Evolutionary conservation across 53 echinoderm and acorn worm genomes (phyloP), one percentile per base, ranked within the genome.

Genomic region (Patiria pectinifera): DNA sequence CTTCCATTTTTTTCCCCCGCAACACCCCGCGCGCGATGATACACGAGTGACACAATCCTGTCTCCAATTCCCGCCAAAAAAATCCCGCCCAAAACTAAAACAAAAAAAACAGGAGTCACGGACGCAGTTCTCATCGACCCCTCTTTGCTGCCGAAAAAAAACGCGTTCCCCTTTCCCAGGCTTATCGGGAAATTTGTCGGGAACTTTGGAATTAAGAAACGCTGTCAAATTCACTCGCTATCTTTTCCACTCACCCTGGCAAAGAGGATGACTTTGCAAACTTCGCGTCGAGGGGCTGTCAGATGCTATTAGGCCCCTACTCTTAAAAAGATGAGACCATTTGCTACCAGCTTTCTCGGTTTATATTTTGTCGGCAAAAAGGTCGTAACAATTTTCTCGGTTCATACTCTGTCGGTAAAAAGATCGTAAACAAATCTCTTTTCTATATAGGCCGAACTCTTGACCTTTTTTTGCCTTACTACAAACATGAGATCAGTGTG

Each of bases 111-210:
- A 3, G 66, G 2, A 66, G 19, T 66, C 66, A 66, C 66, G 66
- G 66, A 3, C 66, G 3, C 15, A 13, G 13, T 66, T 14, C 66
- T 2, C 2, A 53, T 53, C 8, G 5, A 53, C 53, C 53, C 53
- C 53, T 53, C 8, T 8, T 0, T 35, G 35, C 8, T 53, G 53
- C 53, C 8, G n/a, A n/a, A 53, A 0, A 6, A 53, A 53, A 74
- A 5, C 22, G 24, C 24, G 18, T 10, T 9, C 24, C 24, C 24
- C 24, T 19, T 45, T 88, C 6, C 12, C 15, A 46, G 48, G 80
- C 80, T 90, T 90, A 90, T 90, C 90, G 63, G 48, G 80, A 80
- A 81, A 45, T 90, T 53, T 81, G 80, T 90, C 24, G 90, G 90
- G 90, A 80, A 90, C 90, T 80, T 26, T 48, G 81, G 90, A 81